Conservation (phyloP, 2,797 vertebrate genomes). For the Pteronotus mesoamericanus region DNA sequence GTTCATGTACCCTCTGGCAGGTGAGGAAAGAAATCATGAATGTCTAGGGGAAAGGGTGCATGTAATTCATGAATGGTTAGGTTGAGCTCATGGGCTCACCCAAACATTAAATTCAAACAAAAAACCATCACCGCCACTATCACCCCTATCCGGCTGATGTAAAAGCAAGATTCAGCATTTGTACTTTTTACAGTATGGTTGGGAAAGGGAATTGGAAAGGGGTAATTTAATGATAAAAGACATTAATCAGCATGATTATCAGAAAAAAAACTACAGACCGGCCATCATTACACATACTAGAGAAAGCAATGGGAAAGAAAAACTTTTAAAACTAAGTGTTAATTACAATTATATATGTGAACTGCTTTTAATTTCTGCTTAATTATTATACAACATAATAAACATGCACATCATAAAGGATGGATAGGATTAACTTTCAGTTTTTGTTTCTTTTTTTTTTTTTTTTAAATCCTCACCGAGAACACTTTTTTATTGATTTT, state of each 20-base stretch:
- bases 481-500: too few relatives aligned
- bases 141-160: background rate
- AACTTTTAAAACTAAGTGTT: background rate
- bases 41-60: background rate
- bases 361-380: conserved; percentile 2
- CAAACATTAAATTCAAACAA: background rate
- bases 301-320: background rate
- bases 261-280: background rate
- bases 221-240: background rate
- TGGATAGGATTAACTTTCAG: conserved; percentile 23
- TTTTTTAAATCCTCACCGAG: background rate
- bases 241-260: background rate
- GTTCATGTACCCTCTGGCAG: background rate
- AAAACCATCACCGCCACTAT: background rate
- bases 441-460: background rate
- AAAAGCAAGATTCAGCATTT: background rate
- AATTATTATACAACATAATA: background rate
- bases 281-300: background rate
- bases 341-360: background rate
- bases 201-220: background rate
- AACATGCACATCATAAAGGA: background rate
- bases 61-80: background rate
- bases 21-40: background rate
- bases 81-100: background rate
- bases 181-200: background rate